Evolutionary conservation across 2,797 vertebrate species (phyloP).

Genomic region (Antennarius maculatus): DNA sequence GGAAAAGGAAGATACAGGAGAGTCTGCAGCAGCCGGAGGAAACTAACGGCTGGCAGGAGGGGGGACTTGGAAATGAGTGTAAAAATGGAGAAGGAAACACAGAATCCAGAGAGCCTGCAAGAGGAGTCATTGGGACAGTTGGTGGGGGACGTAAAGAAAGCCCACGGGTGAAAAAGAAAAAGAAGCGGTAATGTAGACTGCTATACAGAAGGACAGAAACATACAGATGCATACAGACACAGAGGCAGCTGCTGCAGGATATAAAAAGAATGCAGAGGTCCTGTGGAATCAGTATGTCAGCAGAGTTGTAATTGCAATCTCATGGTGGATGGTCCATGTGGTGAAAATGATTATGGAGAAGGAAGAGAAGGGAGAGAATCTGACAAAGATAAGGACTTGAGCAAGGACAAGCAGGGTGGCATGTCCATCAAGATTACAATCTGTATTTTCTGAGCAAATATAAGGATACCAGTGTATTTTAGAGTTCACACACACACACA

Average conservation of each 20-base stretch:
- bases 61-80: neutral
- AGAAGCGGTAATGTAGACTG: slow-evolving; percentile 32
- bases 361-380: slow-evolving; percentile 24
- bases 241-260: slow-evolving; percentile 55
- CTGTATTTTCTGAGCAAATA: slow-evolving; percentile 32
- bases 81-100: slow-evolving; percentile 3
- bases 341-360: slow-evolving; percentile 21
- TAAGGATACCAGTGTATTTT: slow-evolving; percentile 13
- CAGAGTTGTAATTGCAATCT: slow-evolving; percentile 62
- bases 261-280: slow-evolving; percentile 31
- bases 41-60: neutral
- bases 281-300: slow-evolving; percentile 47
- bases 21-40: neutral
- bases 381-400: slow-evolving; percentile 42
- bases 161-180: slow-evolving; percentile 17
- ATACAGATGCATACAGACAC: slow-evolving; percentile 20
- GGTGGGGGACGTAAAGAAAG: slow-evolving; percentile 13
- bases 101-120: slow-evolving; percentile 22
- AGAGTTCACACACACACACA: too few relatives aligned
- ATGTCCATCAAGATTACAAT: slow-evolving; percentile 50
- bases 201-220: slow-evolving; percentile 47
- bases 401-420: slow-evolving; percentile 39
- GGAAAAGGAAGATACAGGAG: neutral
- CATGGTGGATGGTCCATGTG: slow-evolving; percentile 34
- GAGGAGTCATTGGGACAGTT: slow-evolving; percentile 18